These are phyloP conservation scores for Mus minutoides DNA, from an alignment of 2,797 vertebrate species.

Conservation along the genomic window DNA sequence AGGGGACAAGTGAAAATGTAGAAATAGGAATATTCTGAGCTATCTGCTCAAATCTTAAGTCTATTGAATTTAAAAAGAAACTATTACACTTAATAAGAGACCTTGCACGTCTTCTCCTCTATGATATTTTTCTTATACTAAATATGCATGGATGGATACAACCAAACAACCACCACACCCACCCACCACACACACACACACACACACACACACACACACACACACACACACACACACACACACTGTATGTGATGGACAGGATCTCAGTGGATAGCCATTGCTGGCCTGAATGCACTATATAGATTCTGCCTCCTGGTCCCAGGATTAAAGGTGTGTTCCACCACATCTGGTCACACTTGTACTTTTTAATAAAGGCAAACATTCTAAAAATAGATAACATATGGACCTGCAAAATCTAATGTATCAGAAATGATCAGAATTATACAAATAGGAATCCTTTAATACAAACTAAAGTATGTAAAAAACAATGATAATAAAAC, in stretches of 20 bases:
- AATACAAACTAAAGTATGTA: neutral
- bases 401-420: neutral
- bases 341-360: neutral
- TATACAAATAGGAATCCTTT: neutral
- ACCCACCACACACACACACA: neutral
- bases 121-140: neutral
- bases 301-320: neutral
- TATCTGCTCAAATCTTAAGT: neutral
- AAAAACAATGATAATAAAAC: neutral
- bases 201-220: neutral
- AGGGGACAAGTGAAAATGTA: fast-evolving
- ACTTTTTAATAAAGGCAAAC: neutral
- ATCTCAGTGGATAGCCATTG: neutral
- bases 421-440: neutral
- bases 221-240: neutral
- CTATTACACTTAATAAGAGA: neutral
- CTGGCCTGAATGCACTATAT: neutral
- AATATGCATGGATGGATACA: neutral
- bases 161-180: too few relatives aligned
- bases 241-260: neutral
- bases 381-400: neutral
- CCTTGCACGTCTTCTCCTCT: neutral
- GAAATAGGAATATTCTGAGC: neutral
- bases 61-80: neutral
- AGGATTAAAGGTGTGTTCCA: neutral